Evolutionary conservation across 2,113 vertebrate species (phyloP).

Genomic region (Phalacrocorax aristotelis): DNA sequence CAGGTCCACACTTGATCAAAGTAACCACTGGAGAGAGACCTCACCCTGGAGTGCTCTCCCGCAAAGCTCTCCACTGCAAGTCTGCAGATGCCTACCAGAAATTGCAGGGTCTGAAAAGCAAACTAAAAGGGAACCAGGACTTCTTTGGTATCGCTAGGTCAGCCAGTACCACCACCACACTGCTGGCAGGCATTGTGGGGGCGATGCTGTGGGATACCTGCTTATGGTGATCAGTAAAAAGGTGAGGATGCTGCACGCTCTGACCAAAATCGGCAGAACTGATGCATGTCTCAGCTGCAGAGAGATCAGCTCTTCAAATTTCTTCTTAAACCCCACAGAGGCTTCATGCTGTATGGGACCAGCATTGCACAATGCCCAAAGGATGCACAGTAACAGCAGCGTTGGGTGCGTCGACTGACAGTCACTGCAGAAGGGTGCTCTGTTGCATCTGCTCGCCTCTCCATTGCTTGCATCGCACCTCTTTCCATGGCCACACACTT

Average conservation of each 20-base stretch:
- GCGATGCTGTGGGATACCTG: not conserved
- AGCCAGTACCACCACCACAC: not conserved
- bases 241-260: rapidly evolving
- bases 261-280: not conserved
- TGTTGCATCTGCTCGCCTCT: not conserved
- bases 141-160: not conserved
- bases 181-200: not conserved
- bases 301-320: not conserved
- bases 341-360: not conserved
- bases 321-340: not conserved
- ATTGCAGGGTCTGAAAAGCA: not conserved
- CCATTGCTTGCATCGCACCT: not conserved
- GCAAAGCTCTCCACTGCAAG: not conserved
- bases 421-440: not conserved
- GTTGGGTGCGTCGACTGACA: not conserved
- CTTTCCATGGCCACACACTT: rapidly evolving
- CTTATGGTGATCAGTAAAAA: not conserved
- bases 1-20: slow-evolving; percentile 41
- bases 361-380: not conserved
- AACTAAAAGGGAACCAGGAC: not conserved
- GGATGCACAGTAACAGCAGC: not conserved
- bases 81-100: not conserved
- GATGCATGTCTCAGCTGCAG: not conserved
- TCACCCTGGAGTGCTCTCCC: not conserved
- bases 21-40: not conserved